A percentile compares a stretch with the other conserved stretches of the same genome.
phyloP scores from a whole-genome alignment of 2,113 vertebrate species.

The Embiotoca jacksoni region DNA sequence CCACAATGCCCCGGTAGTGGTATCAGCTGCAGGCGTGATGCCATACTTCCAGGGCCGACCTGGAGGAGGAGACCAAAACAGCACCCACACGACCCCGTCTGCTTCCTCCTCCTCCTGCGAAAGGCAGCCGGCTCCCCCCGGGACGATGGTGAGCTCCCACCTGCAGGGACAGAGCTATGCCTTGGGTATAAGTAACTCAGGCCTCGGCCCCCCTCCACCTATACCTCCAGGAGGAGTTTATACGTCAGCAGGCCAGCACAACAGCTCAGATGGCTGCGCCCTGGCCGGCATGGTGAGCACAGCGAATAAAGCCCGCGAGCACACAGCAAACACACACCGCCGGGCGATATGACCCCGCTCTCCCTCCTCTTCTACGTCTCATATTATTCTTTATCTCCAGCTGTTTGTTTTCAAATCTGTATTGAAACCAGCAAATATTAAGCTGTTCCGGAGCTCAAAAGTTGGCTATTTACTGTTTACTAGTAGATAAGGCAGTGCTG shows the following conservation, averaged over 20 bases:
- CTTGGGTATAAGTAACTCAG: constrained; percentile 79
- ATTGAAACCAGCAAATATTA: too few relatives aligned
- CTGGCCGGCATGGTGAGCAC: constrained; percentile 81
- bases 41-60: constrained; percentile 87
- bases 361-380: neutral
- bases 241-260: constrained; percentile 69
- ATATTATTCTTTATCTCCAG: neutral
- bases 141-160: constrained; percentile 74
- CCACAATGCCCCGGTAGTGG: constrained; percentile 77
- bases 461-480: too few relatives aligned
- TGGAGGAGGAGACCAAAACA: constrained; percentile 74
- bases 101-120: constrained; percentile 74
- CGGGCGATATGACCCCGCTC: neutral
- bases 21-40: constrained; percentile 84
- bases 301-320: neutral
- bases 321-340: neutral
- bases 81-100: constrained; percentile 42
- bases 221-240: constrained; percentile 72
- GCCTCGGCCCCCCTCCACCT: constrained; percentile 77
- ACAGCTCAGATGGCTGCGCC: constrained; percentile 72
- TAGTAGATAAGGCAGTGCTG: too few relatives aligned
- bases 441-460: too few relatives aligned
- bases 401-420: too few relatives aligned
- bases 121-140: constrained; percentile 80
- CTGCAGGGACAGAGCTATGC: constrained; percentile 83